A percentile compares a stretch with the other conserved stretches of the same genome.
Evolutionary conservation across 2,113 vertebrate species (phyloP).

Genomic region (Crotalus helleri): DNA sequence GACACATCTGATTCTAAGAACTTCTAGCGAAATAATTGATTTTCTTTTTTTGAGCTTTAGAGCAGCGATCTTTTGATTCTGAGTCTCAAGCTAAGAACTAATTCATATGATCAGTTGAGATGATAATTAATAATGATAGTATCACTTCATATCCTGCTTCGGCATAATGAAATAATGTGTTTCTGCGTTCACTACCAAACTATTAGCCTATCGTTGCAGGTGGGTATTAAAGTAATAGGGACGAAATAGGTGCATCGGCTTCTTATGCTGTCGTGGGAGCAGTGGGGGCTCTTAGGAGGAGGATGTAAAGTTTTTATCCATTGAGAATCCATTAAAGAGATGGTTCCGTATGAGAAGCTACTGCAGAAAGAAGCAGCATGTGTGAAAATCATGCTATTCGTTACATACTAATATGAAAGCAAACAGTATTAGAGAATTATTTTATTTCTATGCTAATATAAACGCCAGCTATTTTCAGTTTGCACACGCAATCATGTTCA

Average conservation of each 20-base stretch:
- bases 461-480: not conserved
- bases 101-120: not conserved
- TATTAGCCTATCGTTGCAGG: not conserved
- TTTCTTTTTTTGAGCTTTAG: not conserved
- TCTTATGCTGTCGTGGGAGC: not conserved
- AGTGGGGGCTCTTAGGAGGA: not conserved
- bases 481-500: not conserved
- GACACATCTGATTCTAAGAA: not conserved
- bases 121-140: slow-evolving; percentile 22
- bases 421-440: not conserved
- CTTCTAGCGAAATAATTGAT: not conserved
- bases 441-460: not conserved
- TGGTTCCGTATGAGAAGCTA: not conserved
- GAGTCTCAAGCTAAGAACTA: not conserved
- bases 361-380: not conserved
- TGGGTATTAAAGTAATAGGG: not conserved
- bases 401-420: not conserved
- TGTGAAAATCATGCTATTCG: not conserved
- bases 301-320: not conserved
- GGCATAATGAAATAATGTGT: not conserved
- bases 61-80: slow-evolving; percentile 3
- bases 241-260: not conserved
- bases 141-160: slow-evolving; percentile 1
- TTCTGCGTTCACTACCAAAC: not conserved
- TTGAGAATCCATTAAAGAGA: not conserved